A percentile compares a stretch with the other conserved stretches of the same genome.
Conservation (phyloP, 2,113 vertebrate species). For the Tetraodon nigroviridis region DNA sequence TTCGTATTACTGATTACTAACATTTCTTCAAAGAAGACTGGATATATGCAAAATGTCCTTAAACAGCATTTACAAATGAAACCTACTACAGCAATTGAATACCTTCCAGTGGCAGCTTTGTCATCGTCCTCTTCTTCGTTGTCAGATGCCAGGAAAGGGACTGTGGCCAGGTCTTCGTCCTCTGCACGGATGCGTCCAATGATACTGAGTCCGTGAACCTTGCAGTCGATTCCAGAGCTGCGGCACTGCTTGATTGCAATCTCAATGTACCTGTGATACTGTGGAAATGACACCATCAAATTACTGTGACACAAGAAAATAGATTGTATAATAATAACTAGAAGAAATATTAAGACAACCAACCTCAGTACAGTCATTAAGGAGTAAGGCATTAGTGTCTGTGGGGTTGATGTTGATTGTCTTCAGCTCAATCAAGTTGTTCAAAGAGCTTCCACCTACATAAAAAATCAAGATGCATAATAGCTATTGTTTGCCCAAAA, state of each 20-base stretch:
- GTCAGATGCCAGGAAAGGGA: constrained; percentile 95
- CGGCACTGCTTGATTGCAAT: constrained; percentile 96
- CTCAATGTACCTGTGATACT: constrained; percentile 96
- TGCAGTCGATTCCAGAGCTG: constrained; percentile 97
- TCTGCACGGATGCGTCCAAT: constrained; percentile 90
- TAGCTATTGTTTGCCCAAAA: neutral
- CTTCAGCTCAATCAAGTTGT: constrained; percentile 95
- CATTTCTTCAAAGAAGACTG: neutral
- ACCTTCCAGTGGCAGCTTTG: constrained; percentile 91
- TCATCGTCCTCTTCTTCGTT: constrained; percentile 99
- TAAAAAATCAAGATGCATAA: neutral
- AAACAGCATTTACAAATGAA: neutral
- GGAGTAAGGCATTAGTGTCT: constrained; percentile 88
- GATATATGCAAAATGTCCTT: neutral
- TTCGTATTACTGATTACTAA: neutral
- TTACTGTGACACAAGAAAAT: neutral
- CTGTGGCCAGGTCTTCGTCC: constrained; percentile 91
- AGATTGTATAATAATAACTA: neutral
- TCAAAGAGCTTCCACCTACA: constrained; percentile 92
- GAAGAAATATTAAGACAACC: constrained; percentile 1
- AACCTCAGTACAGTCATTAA: constrained; percentile 93
- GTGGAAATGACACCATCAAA: neutral
- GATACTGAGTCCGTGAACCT: constrained; percentile 90
- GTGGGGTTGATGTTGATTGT: constrained; percentile 95
- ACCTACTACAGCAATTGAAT: neutral